These are phyloP conservation scores for Dysmachus trigonus DNA, from an alignment of 2,888 invertebrate species.

Conservation along the genomic window DNA sequence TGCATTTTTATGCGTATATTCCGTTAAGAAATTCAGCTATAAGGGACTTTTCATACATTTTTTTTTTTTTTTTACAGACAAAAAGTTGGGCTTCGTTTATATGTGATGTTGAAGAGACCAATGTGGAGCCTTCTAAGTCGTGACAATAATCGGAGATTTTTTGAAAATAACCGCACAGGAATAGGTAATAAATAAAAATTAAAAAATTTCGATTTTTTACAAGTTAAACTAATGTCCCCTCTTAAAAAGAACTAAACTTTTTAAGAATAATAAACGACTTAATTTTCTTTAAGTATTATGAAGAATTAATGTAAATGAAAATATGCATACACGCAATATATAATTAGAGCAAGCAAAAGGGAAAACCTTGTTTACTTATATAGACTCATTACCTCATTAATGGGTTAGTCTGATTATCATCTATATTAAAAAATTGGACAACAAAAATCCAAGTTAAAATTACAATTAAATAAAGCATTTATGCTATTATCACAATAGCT, in stretches of 20 bases:
- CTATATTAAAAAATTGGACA: too few species aligned
- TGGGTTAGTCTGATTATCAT: not conserved
- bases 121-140: not conserved
- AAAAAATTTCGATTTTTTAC: not conserved
- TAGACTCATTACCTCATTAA: not conserved
- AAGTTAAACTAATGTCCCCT: too few species aligned
- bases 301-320: not conserved
- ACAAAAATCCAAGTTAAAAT: too few species aligned
- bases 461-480: too few species aligned
- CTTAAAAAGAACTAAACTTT: not conserved
- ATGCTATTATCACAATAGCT: too few species aligned
- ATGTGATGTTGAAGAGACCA: not conserved
- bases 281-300: not conserved
- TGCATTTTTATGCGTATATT: not conserved
- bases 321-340: not conserved
- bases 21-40: not conserved
- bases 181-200: not conserved
- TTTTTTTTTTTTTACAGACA: not conserved
- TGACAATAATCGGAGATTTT: not conserved
- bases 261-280: too few species aligned
- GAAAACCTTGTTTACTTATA: too few species aligned
- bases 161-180: not conserved
- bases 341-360: too few species aligned
- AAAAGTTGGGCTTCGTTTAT: not conserved
- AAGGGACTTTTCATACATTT: not conserved